Percentiles rank a stretch among this genome's conserved stretches.
phyloP scores from a whole-genome alignment of 2,888 invertebrate genomes.

The Morinoia aosen region DNA sequence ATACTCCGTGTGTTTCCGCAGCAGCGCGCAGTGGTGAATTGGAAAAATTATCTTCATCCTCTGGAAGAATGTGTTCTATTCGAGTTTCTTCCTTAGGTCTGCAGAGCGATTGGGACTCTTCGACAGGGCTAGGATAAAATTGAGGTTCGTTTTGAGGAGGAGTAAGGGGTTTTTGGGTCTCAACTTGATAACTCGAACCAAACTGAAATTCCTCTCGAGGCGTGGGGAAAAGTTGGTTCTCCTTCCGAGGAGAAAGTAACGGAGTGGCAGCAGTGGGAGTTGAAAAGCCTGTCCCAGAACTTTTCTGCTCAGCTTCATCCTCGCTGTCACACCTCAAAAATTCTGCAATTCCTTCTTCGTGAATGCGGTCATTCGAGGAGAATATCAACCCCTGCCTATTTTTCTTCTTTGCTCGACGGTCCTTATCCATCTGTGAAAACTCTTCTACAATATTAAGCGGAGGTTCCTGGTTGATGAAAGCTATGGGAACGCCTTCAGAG shows the following conservation, averaged over 20 bases:
- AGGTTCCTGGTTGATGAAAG: conserved; percentile 27
- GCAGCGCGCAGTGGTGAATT: not conserved
- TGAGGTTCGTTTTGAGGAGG: not conserved
- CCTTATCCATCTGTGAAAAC: not conserved
- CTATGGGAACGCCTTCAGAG: conserved; percentile 28
- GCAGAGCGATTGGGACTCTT: not conserved
- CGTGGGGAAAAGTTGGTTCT: not conserved
- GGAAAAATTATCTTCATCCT: not conserved
- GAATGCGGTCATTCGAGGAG: conserved; percentile 12
- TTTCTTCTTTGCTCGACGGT: not conserved
- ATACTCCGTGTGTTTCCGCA: not conserved
- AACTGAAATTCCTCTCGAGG: conserved; percentile 6
- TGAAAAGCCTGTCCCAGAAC: not conserved
- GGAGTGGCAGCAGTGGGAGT: conserved; percentile 7
- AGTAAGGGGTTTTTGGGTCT: not conserved
- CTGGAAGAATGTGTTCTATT: not conserved
- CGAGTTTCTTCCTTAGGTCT: not conserved
- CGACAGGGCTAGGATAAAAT: not conserved
- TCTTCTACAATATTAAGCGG: not conserved
- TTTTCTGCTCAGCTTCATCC: not conserved
- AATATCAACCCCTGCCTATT: not conserved
- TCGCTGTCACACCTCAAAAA: not conserved
- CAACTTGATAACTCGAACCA: not conserved
- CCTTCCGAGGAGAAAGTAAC: not conserved
- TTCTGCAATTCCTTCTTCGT: not conserved